phyloP scores from a whole-genome alignment of 1,140 invertebrate species.

The Drosophila fuyamai region DNA sequence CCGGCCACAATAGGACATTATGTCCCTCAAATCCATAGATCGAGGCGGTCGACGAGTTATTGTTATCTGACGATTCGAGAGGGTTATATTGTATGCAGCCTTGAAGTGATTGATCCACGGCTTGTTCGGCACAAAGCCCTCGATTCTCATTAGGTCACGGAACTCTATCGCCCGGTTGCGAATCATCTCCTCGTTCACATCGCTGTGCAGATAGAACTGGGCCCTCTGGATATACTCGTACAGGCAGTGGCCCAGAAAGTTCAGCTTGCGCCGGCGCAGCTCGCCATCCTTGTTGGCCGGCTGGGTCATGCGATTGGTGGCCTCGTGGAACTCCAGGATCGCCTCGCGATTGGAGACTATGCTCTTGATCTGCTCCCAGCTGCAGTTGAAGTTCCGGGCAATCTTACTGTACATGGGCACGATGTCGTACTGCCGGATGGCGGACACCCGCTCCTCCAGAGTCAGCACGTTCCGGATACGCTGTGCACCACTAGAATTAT shows the following conservation, averaged over 20 bases:
- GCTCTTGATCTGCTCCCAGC: slow-evolving; percentile 82
- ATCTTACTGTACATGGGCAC: slow-evolving; percentile 78
- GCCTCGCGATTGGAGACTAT: slow-evolving; percentile 71
- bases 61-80: slow-evolving; percentile 72
- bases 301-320: slow-evolving; percentile 39
- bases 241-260: slow-evolving; percentile 72
- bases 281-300: slow-evolving; percentile 48
- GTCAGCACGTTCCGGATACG: slow-evolving; percentile 74
- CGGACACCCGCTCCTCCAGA: slow-evolving; percentile 73
- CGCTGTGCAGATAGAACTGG: slow-evolving; percentile 62
- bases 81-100: slow-evolving; percentile 70
- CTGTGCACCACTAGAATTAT: slow-evolving; percentile 29
- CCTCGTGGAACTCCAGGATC: slow-evolving; percentile 73
- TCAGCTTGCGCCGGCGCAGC: slow-evolving; percentile 65
- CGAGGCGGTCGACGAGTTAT: slow-evolving; percentile 66
- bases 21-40: slow-evolving; percentile 71
- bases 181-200: slow-evolving; percentile 75
- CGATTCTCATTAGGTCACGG: slow-evolving; percentile 67
- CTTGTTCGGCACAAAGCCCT: slow-evolving; percentile 73
- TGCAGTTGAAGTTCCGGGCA: slow-evolving; percentile 78
- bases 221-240: slow-evolving; percentile 77
- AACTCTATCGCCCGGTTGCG: slow-evolving; percentile 73
- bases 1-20: slow-evolving; percentile 75
- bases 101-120: slow-evolving; percentile 80
- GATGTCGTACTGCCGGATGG: slow-evolving; percentile 72